Percentiles rank a stretch among this genome's conserved stretches.
These are phyloP conservation scores for Rhagoletis zephyria DNA, from an alignment of 1,140 invertebrate genomes.

Conservation along the genomic window DNA sequence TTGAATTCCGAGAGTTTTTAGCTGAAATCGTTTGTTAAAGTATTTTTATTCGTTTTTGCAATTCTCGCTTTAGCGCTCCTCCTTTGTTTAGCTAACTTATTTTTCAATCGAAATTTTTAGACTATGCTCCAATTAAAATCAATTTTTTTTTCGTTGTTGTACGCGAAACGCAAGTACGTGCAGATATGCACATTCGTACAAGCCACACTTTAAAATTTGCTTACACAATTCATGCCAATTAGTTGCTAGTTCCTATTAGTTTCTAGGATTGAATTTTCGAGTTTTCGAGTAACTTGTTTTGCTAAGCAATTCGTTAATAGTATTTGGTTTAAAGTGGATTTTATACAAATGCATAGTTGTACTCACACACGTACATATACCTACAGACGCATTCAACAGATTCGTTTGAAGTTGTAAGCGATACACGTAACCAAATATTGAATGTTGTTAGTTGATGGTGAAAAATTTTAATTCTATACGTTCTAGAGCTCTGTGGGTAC, in stretches of 20 bases:
- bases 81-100: background rate
- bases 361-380: too few species aligned
- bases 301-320: background rate
- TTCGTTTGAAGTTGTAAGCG: too few species aligned
- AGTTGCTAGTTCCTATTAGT: conserved; percentile 1
- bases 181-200: background rate
- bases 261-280: background rate
- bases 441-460: too few species aligned
- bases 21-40: background rate
- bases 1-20: background rate
- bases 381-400: too few species aligned
- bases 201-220: background rate
- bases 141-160: background rate
- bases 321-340: background rate
- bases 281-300: background rate
- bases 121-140: conserved; percentile 2
- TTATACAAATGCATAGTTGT: too few species aligned
- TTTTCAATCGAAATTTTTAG: background rate
- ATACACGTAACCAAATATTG: too few species aligned
- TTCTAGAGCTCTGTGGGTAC: too few species aligned
- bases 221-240: conserved; percentile 2
- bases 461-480: too few species aligned
- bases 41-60: background rate
- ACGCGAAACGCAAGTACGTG: background rate
- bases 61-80: background rate